phyloP scores from a whole-genome alignment of 2,113 vertebrate genomes.

The Ornithorhynchus anatinus region DNA sequence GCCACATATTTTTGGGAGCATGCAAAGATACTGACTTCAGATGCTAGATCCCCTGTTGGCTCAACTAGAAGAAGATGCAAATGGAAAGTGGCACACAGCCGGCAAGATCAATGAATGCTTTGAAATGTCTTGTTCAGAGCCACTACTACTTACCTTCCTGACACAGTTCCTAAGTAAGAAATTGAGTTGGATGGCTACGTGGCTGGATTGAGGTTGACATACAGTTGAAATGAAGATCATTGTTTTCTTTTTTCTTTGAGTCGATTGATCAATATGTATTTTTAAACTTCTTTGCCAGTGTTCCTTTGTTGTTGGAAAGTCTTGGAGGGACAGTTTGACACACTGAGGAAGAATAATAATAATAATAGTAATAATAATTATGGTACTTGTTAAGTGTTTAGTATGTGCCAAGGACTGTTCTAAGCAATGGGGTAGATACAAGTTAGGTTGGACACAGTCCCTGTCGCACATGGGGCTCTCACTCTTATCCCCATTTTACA shows the following conservation, averaged over 20 bases:
- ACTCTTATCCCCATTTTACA: too few species aligned
- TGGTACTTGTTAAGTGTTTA: neutral
- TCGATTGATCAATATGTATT: neutral
- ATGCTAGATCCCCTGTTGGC: neutral
- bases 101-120: neutral
- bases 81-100: neutral
- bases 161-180: neutral
- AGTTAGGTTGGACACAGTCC: too few species aligned
- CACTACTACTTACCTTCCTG: neutral
- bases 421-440: too few species aligned
- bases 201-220: neutral
- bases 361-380: neutral
- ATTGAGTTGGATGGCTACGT: neutral
- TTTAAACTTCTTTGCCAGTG: neutral
- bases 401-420: too few species aligned
- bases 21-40: neutral
- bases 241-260: constrained; percentile 7
- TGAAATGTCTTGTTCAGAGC: neutral
- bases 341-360: neutral
- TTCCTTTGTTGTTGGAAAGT: neutral
- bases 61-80: neutral
- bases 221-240: neutral
- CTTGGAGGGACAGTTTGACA: neutral
- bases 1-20: neutral
- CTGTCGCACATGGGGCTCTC: too few species aligned